Percentiles rank a stretch among this genome's conserved stretches.
phyloP scores from a whole-genome alignment of 35 echinoderm and acorn worm genomes.

The Anneissia japonica region DNA sequence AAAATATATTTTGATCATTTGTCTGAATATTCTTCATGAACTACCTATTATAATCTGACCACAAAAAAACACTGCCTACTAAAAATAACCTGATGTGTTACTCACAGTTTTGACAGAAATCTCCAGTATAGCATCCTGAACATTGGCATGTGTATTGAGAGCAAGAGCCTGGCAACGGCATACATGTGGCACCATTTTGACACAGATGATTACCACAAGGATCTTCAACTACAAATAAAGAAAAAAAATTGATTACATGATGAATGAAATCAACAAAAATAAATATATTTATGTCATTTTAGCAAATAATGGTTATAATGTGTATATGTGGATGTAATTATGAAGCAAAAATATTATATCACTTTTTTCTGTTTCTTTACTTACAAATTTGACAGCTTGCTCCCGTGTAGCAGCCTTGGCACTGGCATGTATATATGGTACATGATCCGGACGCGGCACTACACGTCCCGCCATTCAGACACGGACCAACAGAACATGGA shows the following conservation, averaged over 20 bases:
- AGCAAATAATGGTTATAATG: too few relatives aligned
- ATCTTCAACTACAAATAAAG: slow-evolving; percentile 49
- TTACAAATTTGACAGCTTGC: slow-evolving; percentile 10
- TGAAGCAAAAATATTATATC: too few relatives aligned
- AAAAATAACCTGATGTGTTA: not conserved
- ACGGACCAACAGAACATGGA: not conserved
- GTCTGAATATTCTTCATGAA: not conserved
- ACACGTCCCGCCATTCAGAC: not conserved
- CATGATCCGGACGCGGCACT: not conserved
- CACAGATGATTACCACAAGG: slow-evolving; percentile 56
- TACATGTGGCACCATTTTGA: slow-evolving; percentile 52
- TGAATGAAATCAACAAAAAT: too few relatives aligned
- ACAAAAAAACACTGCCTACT: not conserved
- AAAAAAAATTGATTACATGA: too few relatives aligned
- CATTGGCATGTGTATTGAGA: slow-evolving; percentile 68
- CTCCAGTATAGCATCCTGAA: slow-evolving; percentile 39
- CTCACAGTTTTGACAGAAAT: slow-evolving; percentile 66
- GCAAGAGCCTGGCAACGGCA: slow-evolving; percentile 29
- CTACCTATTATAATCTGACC: not conserved
- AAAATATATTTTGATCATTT: not conserved
- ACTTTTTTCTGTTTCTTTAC: too few relatives aligned
- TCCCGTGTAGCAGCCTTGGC: not conserved
- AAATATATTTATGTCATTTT: too few relatives aligned
- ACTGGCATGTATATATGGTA: not conserved
- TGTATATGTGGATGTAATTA: too few relatives aligned